A percentile compares a stretch with the other conserved stretches of the same genome.
Conservation (phyloP, 2,888 invertebrate genomes). For the Hirtodrosophila confusa region DNA sequence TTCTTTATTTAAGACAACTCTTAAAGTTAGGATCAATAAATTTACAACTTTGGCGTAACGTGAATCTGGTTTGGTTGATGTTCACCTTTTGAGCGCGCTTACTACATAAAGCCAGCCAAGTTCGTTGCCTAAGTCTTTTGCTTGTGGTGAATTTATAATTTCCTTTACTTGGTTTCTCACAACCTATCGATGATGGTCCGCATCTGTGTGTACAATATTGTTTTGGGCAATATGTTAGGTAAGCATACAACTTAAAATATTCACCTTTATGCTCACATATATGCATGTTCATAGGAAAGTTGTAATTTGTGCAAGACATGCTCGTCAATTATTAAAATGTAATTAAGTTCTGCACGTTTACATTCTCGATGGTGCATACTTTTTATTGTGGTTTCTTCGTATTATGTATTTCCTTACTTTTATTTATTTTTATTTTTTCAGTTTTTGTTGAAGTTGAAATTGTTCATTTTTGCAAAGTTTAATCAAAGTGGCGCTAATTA, state of each 20-base stretch:
- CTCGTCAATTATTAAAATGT: slow-evolving; percentile 33
- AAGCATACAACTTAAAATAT: slow-evolving; percentile 18
- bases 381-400: slow-evolving; percentile 11
- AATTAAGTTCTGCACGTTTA: slow-evolving; percentile 33
- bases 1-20: too few species aligned
- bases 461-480: slow-evolving; percentile 69
- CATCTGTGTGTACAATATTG: slow-evolving; percentile 16
- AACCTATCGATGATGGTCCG: slow-evolving; percentile 24
- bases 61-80: slow-evolving; percentile 31
- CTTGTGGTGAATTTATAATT: slow-evolving; percentile 59
- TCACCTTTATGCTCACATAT: background rate
- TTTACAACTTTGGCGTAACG: slow-evolving; percentile 22
- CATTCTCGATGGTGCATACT: background rate
- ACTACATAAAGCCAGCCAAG: slow-evolving; percentile 30
- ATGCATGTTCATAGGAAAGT: slow-evolving; percentile 22
- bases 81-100: slow-evolving; percentile 19
- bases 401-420: too few species aligned
- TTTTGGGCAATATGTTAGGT: slow-evolving; percentile 41
- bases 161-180: slow-evolving; percentile 39
- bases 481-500: slow-evolving; percentile 81
- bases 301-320: slow-evolving; percentile 17
- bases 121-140: slow-evolving; percentile 79
- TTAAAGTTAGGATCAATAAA: slow-evolving; percentile 17
- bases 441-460: slow-evolving; percentile 26
- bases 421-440: slow-evolving; percentile 8